Base-by-base conservation (phyloP, 2,113 vertebrate genomes). In the Gobiocypris rarus region DNA sequence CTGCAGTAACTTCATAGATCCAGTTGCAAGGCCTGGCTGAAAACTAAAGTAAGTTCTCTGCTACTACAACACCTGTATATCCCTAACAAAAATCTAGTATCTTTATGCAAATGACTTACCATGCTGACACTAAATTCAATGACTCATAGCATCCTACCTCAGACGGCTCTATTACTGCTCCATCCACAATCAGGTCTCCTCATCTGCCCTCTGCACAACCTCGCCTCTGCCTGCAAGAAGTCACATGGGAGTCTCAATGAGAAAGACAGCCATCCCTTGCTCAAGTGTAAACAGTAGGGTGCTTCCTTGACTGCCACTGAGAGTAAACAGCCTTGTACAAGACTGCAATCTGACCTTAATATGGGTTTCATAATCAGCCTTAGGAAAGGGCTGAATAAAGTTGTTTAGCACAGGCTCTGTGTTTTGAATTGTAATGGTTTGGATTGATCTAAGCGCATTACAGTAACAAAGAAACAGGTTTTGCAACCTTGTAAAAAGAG, bases 391-490 rank as follows among this genome's bases (percentile, higher is more conserved):
- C 52, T 19, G 73, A 75, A 88, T 87, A 75, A 76, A 78, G 84
- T 84, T 85, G 85, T 61, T 86, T 73, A 45, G 43, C 2, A 5
- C 52, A 38, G 5, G 38, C 38, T 34, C 1, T 59, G 26, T 17
- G 15, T 13, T 38, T 28, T 69, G 24, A 26, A 52, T 69, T 28
- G 70, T 70, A 76, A n/a, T 67, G 75, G 86, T 17, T 45, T 71
- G 65, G 84, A 73, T 87, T 87, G 83, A 82, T 90, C 83, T 34
- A 76, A 52, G 83, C 79, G 86, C 75, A 85, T 74, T 31, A 78
- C 87, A 38, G 54, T 87, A 80, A 93, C 91, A 94, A 93, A 93
- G 86, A 82, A 94, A 94, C 93, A 85, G 91, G 93, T 93, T 94
- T 88, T 88, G 86, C 92, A 87, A 85, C 91, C 84, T 90, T 14